A percentile compares a stretch with the other conserved stretches of the same genome.
Evolutionary conservation across 2,113 vertebrate genomes (phyloP).

Genomic region (Tyrannus savana): DNA sequence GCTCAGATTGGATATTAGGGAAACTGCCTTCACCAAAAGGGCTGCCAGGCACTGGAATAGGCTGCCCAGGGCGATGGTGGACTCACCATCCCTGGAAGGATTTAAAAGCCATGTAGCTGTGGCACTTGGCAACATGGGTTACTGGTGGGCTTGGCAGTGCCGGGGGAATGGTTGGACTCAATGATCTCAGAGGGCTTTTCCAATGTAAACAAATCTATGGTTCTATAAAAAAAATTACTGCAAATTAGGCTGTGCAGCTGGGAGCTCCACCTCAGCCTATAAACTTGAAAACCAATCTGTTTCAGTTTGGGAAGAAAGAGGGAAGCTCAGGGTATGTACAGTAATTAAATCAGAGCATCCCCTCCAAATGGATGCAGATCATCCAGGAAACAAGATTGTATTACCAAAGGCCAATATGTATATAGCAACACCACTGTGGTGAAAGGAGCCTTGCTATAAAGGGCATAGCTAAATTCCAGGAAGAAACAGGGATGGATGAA

Average conservation of each 20-base stretch:
- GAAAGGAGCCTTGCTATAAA: neutral
- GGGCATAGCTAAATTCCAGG: neutral
- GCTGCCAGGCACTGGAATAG: neutral
- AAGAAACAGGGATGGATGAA: neutral
- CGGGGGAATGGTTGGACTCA: neutral
- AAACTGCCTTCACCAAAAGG: neutral
- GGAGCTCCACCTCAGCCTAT: neutral
- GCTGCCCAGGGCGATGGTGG: neutral
- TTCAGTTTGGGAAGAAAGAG: rapidly evolving
- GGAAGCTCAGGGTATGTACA: neutral
- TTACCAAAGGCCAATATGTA: neutral
- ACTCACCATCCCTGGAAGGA: neutral
- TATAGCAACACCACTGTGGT: neutral
- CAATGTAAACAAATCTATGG: neutral
- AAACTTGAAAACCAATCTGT: neutral
- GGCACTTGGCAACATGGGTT: neutral
- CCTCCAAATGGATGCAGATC: neutral
- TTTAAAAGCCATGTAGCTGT: neutral
- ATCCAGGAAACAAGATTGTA: neutral
- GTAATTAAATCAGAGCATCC: neutral
- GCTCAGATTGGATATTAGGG: neutral
- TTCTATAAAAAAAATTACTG: neutral
- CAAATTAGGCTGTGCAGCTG: neutral
- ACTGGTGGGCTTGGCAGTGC: neutral
- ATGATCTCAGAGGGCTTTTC: neutral